Evolutionary conservation across 2,797 vertebrate species (phyloP).

Genomic region (Onychomys torridus): DNA sequence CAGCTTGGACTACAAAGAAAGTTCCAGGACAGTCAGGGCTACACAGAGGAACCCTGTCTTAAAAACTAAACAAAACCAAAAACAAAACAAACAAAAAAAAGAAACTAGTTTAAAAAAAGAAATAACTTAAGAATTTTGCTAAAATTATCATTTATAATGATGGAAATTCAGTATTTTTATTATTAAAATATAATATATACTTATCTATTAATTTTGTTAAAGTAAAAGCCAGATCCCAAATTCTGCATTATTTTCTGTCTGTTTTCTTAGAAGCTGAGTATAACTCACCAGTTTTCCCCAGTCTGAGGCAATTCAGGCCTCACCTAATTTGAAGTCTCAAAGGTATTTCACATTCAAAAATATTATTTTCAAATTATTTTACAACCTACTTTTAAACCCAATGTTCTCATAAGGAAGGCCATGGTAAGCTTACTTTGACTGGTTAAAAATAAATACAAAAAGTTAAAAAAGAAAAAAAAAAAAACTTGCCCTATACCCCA

Average conservation of each 20-base stretch:
- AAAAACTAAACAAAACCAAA: too few species aligned
- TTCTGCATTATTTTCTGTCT: slow-evolving; percentile 39
- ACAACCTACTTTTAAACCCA: slow-evolving; percentile 57
- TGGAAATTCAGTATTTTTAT: slow-evolving; percentile 53
- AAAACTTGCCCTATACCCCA: slow-evolving; percentile 14
- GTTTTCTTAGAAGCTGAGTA: slow-evolving; percentile 43
- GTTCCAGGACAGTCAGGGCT: too few species aligned
- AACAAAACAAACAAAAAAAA: too few species aligned
- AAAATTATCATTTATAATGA: slow-evolving; percentile 60
- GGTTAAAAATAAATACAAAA: slow-evolving; percentile 52
- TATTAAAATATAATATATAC: slow-evolving; percentile 32
- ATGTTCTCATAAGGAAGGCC: slow-evolving; percentile 24
- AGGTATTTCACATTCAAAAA: slow-evolving; percentile 59
- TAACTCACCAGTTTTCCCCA: slow-evolving; percentile 34
- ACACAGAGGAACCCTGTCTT: too few species aligned
- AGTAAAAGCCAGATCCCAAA: slow-evolving; percentile 55
- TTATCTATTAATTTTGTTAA: slow-evolving; percentile 51
- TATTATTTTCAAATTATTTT: slow-evolving; percentile 64
- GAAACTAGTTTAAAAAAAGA: not conserved
- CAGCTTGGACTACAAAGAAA: too few species aligned
- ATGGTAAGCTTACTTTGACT: slow-evolving; percentile 51
- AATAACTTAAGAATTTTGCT: slow-evolving; percentile 32
- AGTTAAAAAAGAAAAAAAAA: slow-evolving; percentile 59
- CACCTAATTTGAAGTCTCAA: slow-evolving; percentile 56
- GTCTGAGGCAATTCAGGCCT: slow-evolving; percentile 60